Evolutionary conservation across 2,113 vertebrate genomes (phyloP).

Genomic region (Heterocephalus glaber): DNA sequence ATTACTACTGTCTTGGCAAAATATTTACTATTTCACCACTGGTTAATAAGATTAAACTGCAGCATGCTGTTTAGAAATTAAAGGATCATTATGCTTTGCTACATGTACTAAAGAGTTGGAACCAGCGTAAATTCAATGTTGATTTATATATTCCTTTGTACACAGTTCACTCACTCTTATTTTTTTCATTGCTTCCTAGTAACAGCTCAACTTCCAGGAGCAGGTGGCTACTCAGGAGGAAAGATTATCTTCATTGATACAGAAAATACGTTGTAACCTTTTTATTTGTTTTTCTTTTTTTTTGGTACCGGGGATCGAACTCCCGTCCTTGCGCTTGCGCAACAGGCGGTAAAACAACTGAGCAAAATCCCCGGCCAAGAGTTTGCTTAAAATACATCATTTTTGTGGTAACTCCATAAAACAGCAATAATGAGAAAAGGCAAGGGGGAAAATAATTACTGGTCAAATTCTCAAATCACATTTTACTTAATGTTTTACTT

Average conservation of each 20-base stretch:
- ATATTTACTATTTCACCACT: slow-evolving; percentile 36
- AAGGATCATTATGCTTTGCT: slow-evolving; percentile 34
- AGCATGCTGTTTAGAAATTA: slow-evolving; percentile 63
- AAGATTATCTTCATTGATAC: slow-evolving; percentile 99
- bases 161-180: slow-evolving; percentile 52
- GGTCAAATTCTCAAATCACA: slow-evolving; percentile 6
- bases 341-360: too few species aligned
- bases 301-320: too few species aligned
- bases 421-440: slow-evolving; percentile 23
- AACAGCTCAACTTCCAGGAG: slow-evolving; percentile 95
- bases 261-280: slow-evolving; percentile 99
- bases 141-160: slow-evolving; percentile 53
- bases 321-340: too few species aligned
- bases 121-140: slow-evolving; percentile 6
- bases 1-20: slow-evolving; percentile 52
- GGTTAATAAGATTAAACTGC: slow-evolving; percentile 43
- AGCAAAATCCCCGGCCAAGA: too few species aligned
- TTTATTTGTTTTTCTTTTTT: too few species aligned
- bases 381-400: slow-evolving; percentile 19
- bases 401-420: slow-evolving; percentile 37
- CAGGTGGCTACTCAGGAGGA: slow-evolving; percentile 93
- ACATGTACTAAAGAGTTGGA: slow-evolving; percentile 50
- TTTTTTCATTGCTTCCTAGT: slow-evolving; percentile 85
- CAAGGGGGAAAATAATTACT: background rate
- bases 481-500: slow-evolving; percentile 50